phyloP scores from a whole-genome alignment of 2,888 invertebrate genomes.

The Sclerodermus sp. region DNA sequence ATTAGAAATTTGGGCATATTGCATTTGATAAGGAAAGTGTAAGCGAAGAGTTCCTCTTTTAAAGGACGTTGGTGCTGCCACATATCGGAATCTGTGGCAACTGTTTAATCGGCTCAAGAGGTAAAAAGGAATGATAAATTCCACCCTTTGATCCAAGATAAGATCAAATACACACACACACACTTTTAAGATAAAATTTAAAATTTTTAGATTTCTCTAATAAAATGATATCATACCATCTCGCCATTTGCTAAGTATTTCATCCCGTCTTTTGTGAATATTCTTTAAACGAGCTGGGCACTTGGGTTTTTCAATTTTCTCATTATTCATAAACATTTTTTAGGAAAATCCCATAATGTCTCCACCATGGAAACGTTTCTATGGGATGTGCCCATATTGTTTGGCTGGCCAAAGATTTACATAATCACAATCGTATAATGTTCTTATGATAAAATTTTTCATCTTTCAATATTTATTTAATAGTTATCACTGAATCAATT shows the following conservation, averaged over 20 bases:
- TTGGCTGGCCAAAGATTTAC: too few relatives aligned
- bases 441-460: too few relatives aligned
- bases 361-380: neutral
- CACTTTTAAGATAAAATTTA: neutral
- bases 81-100: neutral
- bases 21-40: too few relatives aligned
- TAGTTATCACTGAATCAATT: too few relatives aligned
- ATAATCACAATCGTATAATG: too few relatives aligned
- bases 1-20: neutral
- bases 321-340: constrained; percentile 28
- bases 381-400: too few relatives aligned
- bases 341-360: neutral
- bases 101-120: too few relatives aligned
- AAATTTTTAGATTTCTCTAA: neutral
- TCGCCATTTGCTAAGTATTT: constrained; percentile 60
- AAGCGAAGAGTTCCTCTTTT: too few relatives aligned
- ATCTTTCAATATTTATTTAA: too few relatives aligned
- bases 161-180: too few relatives aligned
- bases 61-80: too few relatives aligned
- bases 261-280: constrained; percentile 58
- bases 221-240: constrained; percentile 54
- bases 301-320: constrained; percentile 50
- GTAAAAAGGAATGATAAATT: too few relatives aligned
- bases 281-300: constrained; percentile 58
- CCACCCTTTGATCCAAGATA: neutral